A percentile compares a stretch with the other conserved stretches of the same genome.
Conservation (phyloP, 2,888 invertebrate genomes). For the Entomobrya multifasciata region DNA sequence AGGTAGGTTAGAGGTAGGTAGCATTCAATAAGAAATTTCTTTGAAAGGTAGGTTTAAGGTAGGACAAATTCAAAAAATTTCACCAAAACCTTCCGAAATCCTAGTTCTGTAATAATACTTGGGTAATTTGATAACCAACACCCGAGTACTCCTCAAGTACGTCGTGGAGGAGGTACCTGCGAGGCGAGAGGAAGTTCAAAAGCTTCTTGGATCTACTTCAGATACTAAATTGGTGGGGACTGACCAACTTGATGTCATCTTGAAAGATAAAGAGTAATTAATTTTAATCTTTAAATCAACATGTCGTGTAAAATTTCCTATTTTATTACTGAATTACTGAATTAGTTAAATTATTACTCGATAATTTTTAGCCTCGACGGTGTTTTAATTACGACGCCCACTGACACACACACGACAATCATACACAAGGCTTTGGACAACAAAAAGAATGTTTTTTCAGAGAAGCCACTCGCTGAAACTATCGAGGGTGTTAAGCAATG, state of each 20-base stretch:
- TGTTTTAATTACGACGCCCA: conserved; percentile 85
- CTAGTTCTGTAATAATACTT: no score
- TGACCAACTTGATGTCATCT: conserved; percentile 83
- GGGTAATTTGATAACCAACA: conserved; percentile 82
- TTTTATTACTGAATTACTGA: no score
- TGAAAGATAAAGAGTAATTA: conserved; percentile 83
- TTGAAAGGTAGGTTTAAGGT: no score
- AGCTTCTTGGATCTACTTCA: conserved; percentile 82
- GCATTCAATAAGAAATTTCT: no score
- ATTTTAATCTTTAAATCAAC: no score
- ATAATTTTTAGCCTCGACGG: conserved; percentile 82
- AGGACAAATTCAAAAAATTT: no score
- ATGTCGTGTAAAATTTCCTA: no score
- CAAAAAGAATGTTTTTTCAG: conserved; percentile 86
- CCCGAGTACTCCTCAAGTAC: conserved; percentile 83
- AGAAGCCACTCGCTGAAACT: conserved; percentile 86
- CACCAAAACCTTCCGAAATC: no score
- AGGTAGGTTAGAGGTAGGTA: conserved; percentile 80
- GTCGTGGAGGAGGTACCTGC: conserved; percentile 84
- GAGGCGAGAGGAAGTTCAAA: conserved; percentile 82
- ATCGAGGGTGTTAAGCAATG: conserved; percentile 83
- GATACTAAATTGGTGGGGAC: conserved; percentile 82
- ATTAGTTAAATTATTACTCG: not conserved
- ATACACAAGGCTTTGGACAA: conserved; percentile 83
- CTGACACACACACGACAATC: conserved; percentile 84